These are phyloP conservation scores for Chlorocebus sabaeus DNA, from an alignment of 2,113 vertebrate genomes.

Conservation along the genomic window DNA sequence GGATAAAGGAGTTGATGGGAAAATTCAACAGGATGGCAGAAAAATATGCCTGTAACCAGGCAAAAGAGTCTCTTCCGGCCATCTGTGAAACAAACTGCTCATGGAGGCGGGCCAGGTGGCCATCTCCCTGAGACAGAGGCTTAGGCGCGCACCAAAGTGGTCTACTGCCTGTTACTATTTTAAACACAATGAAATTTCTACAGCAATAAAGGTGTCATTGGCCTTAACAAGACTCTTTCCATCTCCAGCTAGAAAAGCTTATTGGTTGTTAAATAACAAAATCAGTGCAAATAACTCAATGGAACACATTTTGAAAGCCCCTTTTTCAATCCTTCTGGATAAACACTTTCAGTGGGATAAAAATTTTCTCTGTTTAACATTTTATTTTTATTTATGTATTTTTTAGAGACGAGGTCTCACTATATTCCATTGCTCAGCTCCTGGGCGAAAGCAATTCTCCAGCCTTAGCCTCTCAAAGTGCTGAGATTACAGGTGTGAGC, in stretches of 20 bases:
- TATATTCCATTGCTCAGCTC: too few relatives aligned
- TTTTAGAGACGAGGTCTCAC: too few relatives aligned
- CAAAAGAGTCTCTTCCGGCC: background rate
- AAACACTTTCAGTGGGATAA: slow-evolving; percentile 33
- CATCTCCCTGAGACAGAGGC: accelerated
- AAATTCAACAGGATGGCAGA: slow-evolving; percentile 3
- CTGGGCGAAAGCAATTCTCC: too few relatives aligned
- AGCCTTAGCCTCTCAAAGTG: too few relatives aligned
- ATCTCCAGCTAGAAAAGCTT: slow-evolving; percentile 25
- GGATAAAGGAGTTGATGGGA: background rate
- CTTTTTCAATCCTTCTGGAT: slow-evolving; percentile 49
- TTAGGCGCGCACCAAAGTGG: background rate
- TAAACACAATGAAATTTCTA: background rate
- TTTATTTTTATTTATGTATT: background rate
- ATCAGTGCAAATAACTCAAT: background rate
- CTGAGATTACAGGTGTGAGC: too few relatives aligned
- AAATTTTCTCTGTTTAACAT: slow-evolving; percentile 2
- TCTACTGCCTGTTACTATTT: background rate
- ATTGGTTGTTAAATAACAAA: slow-evolving; percentile 48
- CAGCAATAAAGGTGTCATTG: background rate
- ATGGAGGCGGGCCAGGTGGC: slow-evolving; percentile 16
- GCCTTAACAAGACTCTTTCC: slow-evolving; percentile 24
- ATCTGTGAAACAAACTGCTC: slow-evolving; percentile 24
- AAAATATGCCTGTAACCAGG: background rate
- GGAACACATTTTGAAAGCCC: background rate